phyloP scores from a whole-genome alignment of 2,113 vertebrate genomes.

The Synodontis membranacea region DNA sequence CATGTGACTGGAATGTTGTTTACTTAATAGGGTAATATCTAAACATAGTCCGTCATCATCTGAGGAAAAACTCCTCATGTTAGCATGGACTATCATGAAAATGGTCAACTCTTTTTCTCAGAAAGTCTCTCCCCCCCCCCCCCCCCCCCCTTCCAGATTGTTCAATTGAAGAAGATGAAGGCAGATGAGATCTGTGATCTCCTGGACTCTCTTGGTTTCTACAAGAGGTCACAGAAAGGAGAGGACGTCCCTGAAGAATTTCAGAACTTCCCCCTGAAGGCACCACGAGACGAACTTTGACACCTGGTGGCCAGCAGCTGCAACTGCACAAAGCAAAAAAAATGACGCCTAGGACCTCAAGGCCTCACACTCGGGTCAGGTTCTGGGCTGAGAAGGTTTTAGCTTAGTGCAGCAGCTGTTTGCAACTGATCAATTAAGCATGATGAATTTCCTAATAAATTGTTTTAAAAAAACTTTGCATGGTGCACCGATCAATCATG shows the following conservation, averaged over 20 bases:
- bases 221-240: constrained; percentile 76
- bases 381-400: constrained; percentile 62
- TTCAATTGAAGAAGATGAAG: constrained; percentile 74
- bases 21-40: not conserved
- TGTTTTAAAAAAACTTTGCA: not conserved
- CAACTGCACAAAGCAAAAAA: constrained; percentile 57
- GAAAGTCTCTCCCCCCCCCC: not conserved
- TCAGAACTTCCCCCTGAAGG: constrained; percentile 70
- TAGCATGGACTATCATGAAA: not conserved
- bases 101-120: not conserved
- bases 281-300: constrained; percentile 75
- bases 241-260: constrained; percentile 78
- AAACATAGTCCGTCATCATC: not conserved
- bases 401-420: constrained; percentile 41
- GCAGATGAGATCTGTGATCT: constrained; percentile 75
- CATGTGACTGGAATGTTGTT: not conserved
- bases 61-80: not conserved
- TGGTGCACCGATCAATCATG: constrained; percentile 1
- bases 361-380: constrained; percentile 60
- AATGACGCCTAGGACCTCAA: constrained; percentile 71
- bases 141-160: constrained; percentile 58
- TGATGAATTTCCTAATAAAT: constrained; percentile 35
- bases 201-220: constrained; percentile 77
- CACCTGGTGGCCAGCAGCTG: constrained; percentile 60
- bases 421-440: constrained; percentile 11